Conservation (phyloP, 2,113 vertebrate genomes). For the Vireo altiloquus region DNA sequence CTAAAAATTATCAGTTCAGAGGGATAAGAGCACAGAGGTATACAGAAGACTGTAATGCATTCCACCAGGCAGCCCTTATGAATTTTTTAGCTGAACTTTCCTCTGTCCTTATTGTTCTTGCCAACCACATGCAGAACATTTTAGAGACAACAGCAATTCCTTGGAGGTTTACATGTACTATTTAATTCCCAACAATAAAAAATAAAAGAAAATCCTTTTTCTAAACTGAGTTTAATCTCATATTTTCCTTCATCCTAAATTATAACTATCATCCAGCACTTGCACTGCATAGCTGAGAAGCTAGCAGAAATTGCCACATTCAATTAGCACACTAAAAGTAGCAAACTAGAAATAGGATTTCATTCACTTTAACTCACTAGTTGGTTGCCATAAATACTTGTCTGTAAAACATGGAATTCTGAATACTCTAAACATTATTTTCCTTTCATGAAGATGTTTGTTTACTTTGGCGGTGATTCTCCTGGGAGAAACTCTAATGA, state of each 20-base stretch:
- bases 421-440: conserved; percentile 52
- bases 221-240: neutral
- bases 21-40: conserved; percentile 11
- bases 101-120: conserved; percentile 45
- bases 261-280: neutral
- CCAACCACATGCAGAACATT: conserved; percentile 50
- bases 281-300: conserved; percentile 5
- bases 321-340: conserved; percentile 15
- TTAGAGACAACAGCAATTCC: conserved; percentile 35
- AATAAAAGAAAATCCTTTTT: neutral
- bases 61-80: conserved; percentile 19
- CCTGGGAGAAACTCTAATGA: conserved; percentile 59
- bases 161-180: neutral
- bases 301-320: conserved; percentile 12
- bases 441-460: conserved; percentile 55
- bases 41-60: conserved; percentile 17
- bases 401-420: conserved; percentile 33
- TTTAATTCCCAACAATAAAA: conserved; percentile 25
- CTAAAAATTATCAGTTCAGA: conserved; percentile 34
- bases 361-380: conserved; percentile 41
- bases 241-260: conserved; percentile 39
- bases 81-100: conserved; percentile 56
- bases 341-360: conserved; percentile 24
- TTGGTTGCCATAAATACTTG: conserved; percentile 28
- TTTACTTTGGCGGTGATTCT: conserved; percentile 57